phyloP scores from a whole-genome alignment of 2,797 vertebrate species.

The Philypnodon macrostomus region DNA sequence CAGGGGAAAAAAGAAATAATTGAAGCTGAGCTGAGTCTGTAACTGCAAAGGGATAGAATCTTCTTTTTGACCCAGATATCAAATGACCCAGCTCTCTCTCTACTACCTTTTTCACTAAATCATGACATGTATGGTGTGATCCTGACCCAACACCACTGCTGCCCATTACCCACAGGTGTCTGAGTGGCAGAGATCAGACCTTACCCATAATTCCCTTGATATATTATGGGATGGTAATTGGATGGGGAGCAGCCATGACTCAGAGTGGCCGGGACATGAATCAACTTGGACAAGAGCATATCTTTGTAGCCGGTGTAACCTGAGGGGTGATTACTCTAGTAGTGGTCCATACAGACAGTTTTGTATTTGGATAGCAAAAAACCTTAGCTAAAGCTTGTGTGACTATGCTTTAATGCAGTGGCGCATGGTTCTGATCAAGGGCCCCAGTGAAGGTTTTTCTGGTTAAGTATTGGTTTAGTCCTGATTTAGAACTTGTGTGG shows the following conservation, averaged over 20 bases:
- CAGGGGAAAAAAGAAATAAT: slow-evolving; percentile 13
- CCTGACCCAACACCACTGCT: slow-evolving; percentile 56
- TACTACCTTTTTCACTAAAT: slow-evolving; percentile 41
- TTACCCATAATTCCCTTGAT: slow-evolving; percentile 63
- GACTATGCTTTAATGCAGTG: slow-evolving; percentile 27
- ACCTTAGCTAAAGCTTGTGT: slow-evolving; percentile 21
- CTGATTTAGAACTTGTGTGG: too few relatives aligned
- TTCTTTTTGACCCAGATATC: slow-evolving; percentile 73
- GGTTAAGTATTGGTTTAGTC: too few relatives aligned
- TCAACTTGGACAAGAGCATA: slow-evolving; percentile 72
- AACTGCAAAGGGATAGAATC: slow-evolving; percentile 40
- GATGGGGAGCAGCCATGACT: slow-evolving; percentile 75
- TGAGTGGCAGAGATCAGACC: slow-evolving; percentile 57
- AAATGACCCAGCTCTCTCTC: slow-evolving; percentile 45
- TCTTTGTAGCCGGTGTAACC: slow-evolving; percentile 63
- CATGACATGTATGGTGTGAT: slow-evolving; percentile 59
- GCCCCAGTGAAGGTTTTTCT: too few relatives aligned
- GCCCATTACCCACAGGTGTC: slow-evolving; percentile 73
- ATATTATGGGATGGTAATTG: slow-evolving; percentile 81
- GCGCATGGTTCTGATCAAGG: too few relatives aligned
- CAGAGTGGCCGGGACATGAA: slow-evolving; percentile 73
- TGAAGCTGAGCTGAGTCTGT: slow-evolving; percentile 33
- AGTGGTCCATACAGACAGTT: slow-evolving; percentile 34
- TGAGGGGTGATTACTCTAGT: slow-evolving; percentile 46
- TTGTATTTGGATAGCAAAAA: slow-evolving; percentile 30